Percentiles rank a stretch among this genome's conserved stretches.
Evolutionary conservation across 2,888 invertebrate genomes (phyloP).

Genomic region (Chymomyza procnemis): DNA sequence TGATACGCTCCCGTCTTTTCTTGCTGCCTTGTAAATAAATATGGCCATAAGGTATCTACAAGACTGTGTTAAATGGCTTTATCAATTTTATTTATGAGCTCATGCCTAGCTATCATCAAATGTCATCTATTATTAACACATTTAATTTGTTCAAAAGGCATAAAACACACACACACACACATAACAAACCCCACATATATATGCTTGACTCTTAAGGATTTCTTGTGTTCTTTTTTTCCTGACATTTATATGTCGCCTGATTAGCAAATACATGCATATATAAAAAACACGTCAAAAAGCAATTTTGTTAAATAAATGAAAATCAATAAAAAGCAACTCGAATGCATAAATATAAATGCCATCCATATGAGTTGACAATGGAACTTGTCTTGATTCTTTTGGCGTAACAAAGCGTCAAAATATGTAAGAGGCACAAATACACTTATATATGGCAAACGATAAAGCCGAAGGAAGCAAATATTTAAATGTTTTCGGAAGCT

Average conservation of each 20-base stretch:
- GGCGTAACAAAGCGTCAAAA: neutral
- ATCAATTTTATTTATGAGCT: conserved; percentile 59
- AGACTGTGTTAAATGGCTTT: conserved; percentile 30
- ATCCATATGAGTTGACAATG: conserved; percentile 1
- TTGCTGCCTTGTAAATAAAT: neutral
- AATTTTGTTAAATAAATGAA: conserved; percentile 68
- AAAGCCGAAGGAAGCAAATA: conserved; percentile 32
- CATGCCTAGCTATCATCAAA: conserved; percentile 22
- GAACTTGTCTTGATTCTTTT: neutral
- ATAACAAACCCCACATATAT: too few species aligned
- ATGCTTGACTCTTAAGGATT: too few species aligned
- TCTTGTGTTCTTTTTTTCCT: neutral
- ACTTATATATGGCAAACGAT: conserved; percentile 3
- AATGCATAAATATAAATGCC: conserved; percentile 6
- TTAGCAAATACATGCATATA: conserved; percentile 47
- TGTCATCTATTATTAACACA: conserved; percentile 58
- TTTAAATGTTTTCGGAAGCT: conserved; percentile 57
- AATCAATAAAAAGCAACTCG: conserved; percentile 54
- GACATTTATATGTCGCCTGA: conserved; percentile 46
- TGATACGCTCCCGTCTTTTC: too few species aligned
- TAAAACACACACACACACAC: conserved; percentile 17
- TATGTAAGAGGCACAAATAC: neutral
- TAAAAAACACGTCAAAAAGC: conserved; percentile 64
- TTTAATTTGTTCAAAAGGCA: conserved; percentile 65
- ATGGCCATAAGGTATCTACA: neutral